phyloP scores from a whole-genome alignment of 2,113 vertebrate genomes.

The Ctenodactylus gundi region DNA sequence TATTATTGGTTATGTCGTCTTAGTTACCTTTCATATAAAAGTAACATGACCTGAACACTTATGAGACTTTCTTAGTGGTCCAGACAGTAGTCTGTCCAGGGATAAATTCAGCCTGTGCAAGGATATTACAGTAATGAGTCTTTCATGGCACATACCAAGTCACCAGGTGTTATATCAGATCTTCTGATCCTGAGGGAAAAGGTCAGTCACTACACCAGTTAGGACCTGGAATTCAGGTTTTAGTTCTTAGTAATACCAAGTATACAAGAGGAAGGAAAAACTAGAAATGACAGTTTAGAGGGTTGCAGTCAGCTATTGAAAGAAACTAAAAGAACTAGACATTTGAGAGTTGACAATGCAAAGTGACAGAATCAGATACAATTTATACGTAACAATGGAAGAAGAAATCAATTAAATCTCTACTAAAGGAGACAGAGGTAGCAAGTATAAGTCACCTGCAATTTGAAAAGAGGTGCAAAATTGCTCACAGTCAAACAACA shows the following conservation, averaged over 20 bases:
- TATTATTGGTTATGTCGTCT: neutral
- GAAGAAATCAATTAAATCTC: neutral
- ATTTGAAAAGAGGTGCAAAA: neutral
- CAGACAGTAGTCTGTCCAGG: neutral
- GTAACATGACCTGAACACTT: neutral
- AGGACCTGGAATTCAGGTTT: neutral
- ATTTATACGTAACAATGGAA: neutral
- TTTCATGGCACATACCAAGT: neutral
- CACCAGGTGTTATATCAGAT: neutral
- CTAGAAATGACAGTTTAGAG: neutral
- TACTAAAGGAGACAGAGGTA: neutral
- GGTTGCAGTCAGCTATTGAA: neutral
- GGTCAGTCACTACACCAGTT: neutral
- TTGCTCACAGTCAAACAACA: neutral
- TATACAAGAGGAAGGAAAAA: neutral
- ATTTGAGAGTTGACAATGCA: neutral
- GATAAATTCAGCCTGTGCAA: neutral
- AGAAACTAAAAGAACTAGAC: neutral
- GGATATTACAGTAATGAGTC: neutral
- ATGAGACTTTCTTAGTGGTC: neutral
- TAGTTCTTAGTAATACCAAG: neutral
- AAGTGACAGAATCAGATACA: neutral
- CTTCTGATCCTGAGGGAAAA: neutral
- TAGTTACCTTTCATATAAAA: neutral
- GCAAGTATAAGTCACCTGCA: neutral